phyloP scores from a whole-genome alignment of 1,140 invertebrate species.

The Formica selysi region DNA sequence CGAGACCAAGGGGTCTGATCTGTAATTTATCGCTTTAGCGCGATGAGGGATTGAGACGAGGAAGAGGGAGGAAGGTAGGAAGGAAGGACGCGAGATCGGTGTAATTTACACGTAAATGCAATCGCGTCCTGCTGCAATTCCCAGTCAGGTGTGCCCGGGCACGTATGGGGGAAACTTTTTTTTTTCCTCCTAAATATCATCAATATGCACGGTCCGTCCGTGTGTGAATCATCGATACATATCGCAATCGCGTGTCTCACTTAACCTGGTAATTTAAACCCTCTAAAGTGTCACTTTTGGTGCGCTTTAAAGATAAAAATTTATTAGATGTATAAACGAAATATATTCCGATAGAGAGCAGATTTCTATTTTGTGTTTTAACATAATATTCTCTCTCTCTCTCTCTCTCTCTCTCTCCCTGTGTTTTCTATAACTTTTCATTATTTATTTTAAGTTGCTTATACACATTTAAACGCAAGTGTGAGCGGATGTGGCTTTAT shows the following conservation, averaged over 20 bases:
- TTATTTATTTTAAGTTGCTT: background rate
- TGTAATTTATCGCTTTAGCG: slow-evolving; percentile 74
- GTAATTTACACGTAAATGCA: slow-evolving; percentile 71
- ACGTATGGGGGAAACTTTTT: background rate
- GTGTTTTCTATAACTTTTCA: background rate
- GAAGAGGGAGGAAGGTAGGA: too few species aligned
- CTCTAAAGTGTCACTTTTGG: background rate
- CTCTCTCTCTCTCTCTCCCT: background rate
- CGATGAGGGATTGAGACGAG: background rate
- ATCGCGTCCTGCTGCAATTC: slow-evolving; percentile 11
- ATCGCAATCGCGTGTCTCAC: slow-evolving; percentile 35
- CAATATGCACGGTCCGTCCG: background rate
- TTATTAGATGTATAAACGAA: background rate
- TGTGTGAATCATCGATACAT: slow-evolving; percentile 35
- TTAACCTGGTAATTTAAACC: slow-evolving; percentile 3
- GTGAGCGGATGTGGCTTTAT: background rate
- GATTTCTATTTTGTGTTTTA: background rate
- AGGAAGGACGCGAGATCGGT: background rate
- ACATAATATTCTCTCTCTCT: background rate
- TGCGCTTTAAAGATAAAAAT: background rate
- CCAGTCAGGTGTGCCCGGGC: slow-evolving; percentile 13
- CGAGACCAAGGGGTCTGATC: slow-evolving; percentile 53
- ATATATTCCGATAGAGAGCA: background rate
- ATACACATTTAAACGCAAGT: background rate
- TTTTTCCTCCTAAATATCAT: background rate